These are phyloP conservation scores for Gobio gobio DNA, from an alignment of 2,113 vertebrate genomes.

Conservation along the genomic window DNA sequence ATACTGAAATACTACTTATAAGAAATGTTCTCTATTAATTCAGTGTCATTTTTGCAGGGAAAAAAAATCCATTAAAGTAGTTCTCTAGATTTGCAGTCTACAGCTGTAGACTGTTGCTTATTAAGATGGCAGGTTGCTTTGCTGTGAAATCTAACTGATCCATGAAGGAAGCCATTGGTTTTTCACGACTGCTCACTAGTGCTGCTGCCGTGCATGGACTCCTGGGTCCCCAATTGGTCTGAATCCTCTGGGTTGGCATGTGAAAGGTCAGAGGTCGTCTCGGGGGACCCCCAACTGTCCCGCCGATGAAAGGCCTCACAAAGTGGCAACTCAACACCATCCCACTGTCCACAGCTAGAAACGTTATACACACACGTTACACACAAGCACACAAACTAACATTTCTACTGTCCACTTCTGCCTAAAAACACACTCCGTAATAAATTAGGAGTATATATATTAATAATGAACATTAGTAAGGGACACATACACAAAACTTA, in stretches of 20 bases:
- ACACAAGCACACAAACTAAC: conserved; percentile 67
- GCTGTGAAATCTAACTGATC: conserved; percentile 38
- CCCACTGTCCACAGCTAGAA: conserved; percentile 93
- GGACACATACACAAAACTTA: not conserved
- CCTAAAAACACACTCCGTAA: not conserved
- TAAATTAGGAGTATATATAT: not conserved
- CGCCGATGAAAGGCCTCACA: conserved; percentile 89
- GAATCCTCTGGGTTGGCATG: conserved; percentile 68
- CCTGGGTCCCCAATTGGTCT: conserved; percentile 70
- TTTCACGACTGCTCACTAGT: conserved; percentile 75
- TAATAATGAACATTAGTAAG: not conserved
- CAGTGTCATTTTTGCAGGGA: not conserved
- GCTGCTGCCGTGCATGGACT: conserved; percentile 71
- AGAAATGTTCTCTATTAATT: not conserved
- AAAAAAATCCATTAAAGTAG: not conserved
- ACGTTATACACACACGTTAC: conserved; percentile 63
- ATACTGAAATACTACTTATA: not conserved
- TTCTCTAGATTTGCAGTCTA: not conserved
- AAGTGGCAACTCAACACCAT: conserved; percentile 88
- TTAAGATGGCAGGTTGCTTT: not conserved
- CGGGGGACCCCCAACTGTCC: conserved; percentile 81
- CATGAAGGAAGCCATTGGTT: not conserved
- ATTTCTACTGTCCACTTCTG: conserved; percentile 12
- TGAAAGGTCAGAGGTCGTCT: conserved; percentile 76
- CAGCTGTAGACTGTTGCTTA: not conserved